Conservation (phyloP, 2,888 invertebrate species). For the Aquatica leii region DNA sequence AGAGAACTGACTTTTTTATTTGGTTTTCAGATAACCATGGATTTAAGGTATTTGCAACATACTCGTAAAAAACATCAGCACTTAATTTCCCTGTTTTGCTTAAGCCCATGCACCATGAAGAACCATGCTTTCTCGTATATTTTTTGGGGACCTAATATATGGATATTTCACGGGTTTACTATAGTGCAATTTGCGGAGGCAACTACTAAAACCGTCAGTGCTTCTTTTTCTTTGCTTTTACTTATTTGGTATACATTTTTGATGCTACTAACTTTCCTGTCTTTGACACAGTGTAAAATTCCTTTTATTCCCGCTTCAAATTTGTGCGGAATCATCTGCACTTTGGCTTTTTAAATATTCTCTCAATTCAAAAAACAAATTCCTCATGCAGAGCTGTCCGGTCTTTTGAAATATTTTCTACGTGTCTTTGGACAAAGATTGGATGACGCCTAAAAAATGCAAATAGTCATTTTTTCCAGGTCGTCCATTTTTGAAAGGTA, state of each 20-base stretch:
- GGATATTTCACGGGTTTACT: conserved; percentile 25
- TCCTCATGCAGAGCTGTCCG: conserved; percentile 31
- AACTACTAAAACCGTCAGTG: too few species aligned
- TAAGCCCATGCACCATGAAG: conserved; percentile 20
- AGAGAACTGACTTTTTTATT: conserved; percentile 38
- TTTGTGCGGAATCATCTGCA: conserved; percentile 1
- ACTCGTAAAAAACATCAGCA: conserved; percentile 35
- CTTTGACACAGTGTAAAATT: conserved; percentile 5
- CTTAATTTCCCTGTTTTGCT: conserved; percentile 35
- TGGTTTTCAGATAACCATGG: too few species aligned
- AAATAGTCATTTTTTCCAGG: conserved; percentile 37
- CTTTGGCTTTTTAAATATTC: conserved; percentile 4
- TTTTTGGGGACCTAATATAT: conserved; percentile 15
- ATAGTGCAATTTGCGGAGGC: too few species aligned
- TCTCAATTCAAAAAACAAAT: conserved; percentile 34
- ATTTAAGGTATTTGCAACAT: conserved; percentile 30
- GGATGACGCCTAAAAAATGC: conserved; percentile 32
- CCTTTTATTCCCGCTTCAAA: neutral
- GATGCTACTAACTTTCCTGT: neutral
- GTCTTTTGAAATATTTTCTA: conserved; percentile 32
- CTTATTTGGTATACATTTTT: conserved; percentile 22
- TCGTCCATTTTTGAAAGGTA: too few species aligned
- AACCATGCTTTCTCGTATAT: conserved; percentile 23
- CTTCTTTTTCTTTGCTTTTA: conserved; percentile 27
- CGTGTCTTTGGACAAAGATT: too few species aligned